Conservation (phyloP, 2,797 vertebrate species). For the Moxostoma hubbsi region DNA sequence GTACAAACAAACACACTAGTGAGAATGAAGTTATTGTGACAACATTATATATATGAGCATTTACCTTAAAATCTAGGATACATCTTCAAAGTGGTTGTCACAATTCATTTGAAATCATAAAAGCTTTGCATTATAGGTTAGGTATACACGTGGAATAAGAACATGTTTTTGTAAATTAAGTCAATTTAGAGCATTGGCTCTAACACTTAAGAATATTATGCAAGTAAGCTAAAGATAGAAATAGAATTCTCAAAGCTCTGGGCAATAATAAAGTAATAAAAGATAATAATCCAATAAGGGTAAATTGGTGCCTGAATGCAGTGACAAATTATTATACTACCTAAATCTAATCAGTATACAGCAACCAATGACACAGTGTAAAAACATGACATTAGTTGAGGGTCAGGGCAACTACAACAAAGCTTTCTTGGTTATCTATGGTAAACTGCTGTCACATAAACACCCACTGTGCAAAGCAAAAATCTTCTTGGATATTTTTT, state of each 20-base stretch:
- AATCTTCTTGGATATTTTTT: too few species aligned
- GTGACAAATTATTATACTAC: constrained; percentile 47
- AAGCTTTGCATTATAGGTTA: background rate
- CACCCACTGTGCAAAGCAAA: background rate
- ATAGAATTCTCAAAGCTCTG: constrained; percentile 45
- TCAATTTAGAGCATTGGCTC: background rate
- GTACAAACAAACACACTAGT: constrained; percentile 34
- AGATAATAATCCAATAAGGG: constrained; percentile 61
- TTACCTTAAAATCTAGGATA: background rate
- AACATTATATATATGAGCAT: background rate
- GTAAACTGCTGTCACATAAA: background rate
- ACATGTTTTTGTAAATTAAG: background rate
- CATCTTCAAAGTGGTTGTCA: background rate
- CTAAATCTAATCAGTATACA: constrained; percentile 31
- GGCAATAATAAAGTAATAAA: constrained; percentile 57
- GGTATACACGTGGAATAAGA: background rate
- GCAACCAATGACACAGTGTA: constrained; percentile 52
- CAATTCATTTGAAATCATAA: background rate
- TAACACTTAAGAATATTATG: background rate
- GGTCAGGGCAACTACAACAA: constrained; percentile 8
- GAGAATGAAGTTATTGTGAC: background rate
- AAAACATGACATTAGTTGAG: constrained; percentile 6
- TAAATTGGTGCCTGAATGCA: constrained; percentile 22
- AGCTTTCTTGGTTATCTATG: background rate
- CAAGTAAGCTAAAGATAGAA: background rate